These are phyloP conservation scores for Leptopilina boulardi DNA, from an alignment of 1,140 invertebrate species.

Conservation along the genomic window DNA sequence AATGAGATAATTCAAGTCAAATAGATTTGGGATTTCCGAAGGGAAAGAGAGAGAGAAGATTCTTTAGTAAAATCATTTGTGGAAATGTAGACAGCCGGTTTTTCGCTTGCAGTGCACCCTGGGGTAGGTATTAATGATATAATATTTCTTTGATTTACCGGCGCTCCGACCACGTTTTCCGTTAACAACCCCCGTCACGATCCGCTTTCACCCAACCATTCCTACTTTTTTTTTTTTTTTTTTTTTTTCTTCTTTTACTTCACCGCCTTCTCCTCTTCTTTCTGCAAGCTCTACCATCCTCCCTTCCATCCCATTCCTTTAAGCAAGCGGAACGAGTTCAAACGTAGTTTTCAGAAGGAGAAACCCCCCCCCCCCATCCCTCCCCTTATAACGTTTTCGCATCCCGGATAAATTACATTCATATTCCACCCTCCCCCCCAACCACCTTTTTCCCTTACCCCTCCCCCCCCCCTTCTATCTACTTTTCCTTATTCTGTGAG, in stretches of 20 bases:
- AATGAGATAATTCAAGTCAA: neutral
- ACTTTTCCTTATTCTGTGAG: neutral
- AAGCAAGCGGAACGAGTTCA: conserved; percentile 33
- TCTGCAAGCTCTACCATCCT: neutral
- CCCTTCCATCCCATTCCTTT: neutral
- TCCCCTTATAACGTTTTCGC: neutral
- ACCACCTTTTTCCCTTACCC: neutral
- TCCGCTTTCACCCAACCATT: neutral
- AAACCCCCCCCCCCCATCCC: neutral
- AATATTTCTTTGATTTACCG: conserved; percentile 69
- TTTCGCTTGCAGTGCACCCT: conserved; percentile 58
- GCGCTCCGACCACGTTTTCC: conserved; percentile 48
- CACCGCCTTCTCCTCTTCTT: neutral
- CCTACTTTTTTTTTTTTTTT: no score
- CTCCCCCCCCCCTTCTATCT: conserved; percentile 1
- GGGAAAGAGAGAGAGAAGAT: no score
- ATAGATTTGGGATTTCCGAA: conserved; percentile 28
- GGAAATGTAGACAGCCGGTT: conserved; percentile 22
- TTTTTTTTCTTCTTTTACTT: neutral
- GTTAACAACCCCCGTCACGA: conserved; percentile 56
- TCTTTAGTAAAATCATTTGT: conserved; percentile 26
- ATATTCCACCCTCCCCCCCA: conserved; percentile 1
- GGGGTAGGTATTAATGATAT: conserved; percentile 67
- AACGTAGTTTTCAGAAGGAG: conserved; percentile 24
- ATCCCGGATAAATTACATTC: conserved; percentile 33